Evolutionary conservation across 1,140 invertebrate genomes (phyloP).

Genomic region (Pseudomyrmex gracilis): DNA sequence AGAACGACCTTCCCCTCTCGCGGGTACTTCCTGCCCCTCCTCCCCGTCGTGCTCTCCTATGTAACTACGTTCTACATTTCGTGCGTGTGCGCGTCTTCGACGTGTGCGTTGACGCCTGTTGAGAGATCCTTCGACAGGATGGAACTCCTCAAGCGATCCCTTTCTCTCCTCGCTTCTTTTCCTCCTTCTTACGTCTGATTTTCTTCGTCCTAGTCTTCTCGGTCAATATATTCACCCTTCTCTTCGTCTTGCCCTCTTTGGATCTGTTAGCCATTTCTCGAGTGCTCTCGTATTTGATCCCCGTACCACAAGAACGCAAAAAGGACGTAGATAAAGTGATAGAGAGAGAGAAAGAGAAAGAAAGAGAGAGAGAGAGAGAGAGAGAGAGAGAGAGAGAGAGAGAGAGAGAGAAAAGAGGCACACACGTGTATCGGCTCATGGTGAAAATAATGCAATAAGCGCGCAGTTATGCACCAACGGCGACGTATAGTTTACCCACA

Average conservation of each 20-base stretch:
- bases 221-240: neutral
- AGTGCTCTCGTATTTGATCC: slow-evolving; percentile 62
- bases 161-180: slow-evolving; percentile 1
- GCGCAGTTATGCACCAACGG: slow-evolving; percentile 70
- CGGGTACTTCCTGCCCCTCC: slow-evolving; percentile 6
- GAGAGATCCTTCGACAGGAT: slow-evolving; percentile 65
- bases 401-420: slow-evolving; percentile 9
- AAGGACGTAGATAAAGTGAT: too few relatives aligned
- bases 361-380: neutral
- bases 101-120: slow-evolving; percentile 69
- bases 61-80: slow-evolving; percentile 45
- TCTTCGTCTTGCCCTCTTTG: neutral
- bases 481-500: slow-evolving; percentile 66
- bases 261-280: slow-evolving; percentile 38
- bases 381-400: neutral
- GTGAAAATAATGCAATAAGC: slow-evolving; percentile 74
- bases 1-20: neutral
- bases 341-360: neutral
- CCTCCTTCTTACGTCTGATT: slow-evolving; percentile 1
- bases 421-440: slow-evolving; percentile 72
- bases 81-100: slow-evolving; percentile 37
- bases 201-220: neutral
- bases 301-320: slow-evolving; percentile 23
- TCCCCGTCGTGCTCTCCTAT: too few relatives aligned
- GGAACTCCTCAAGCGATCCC: slow-evolving; percentile 30